phyloP scores from a whole-genome alignment of 2,888 invertebrate species.

The Selenia dentaria region DNA sequence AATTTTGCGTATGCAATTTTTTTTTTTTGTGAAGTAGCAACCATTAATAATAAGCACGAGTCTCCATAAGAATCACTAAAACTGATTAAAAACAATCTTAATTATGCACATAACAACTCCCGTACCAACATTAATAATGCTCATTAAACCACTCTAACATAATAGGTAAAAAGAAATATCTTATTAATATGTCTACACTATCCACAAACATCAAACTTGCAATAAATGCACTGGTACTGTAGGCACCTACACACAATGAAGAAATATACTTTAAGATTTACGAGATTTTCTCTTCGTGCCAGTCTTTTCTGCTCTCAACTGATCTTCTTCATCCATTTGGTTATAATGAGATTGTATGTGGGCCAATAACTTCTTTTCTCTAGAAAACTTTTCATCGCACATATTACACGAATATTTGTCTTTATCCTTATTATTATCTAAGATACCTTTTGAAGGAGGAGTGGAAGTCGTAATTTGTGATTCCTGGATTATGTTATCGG shows the following conservation, averaged over 20 bases:
- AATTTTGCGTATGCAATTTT: too few species aligned
- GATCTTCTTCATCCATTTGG: conserved; percentile 70
- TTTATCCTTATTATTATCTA: conserved; percentile 41
- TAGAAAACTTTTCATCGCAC: conserved; percentile 65
- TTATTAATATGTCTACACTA: conserved; percentile 4
- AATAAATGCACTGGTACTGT: conserved; percentile 24
- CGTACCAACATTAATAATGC: too few species aligned
- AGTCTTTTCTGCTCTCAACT: conserved; percentile 42
- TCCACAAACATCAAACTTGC: neutral
- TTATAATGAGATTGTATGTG: conserved; percentile 74
- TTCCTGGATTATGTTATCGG: conserved; percentile 73
- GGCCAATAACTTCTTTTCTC: conserved; percentile 70
- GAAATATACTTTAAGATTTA: conserved; percentile 33
- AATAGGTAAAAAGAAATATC: too few species aligned
- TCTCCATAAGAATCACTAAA: neutral
- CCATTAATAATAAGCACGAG: too few species aligned
- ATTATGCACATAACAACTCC: too few species aligned
- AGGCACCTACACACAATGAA: neutral
- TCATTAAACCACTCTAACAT: too few species aligned
- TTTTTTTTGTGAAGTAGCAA: too few species aligned
- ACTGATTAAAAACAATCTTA: neutral
- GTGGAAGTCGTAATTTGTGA: conserved; percentile 75
- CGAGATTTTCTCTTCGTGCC: conserved; percentile 38
- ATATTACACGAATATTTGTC: conserved; percentile 68
- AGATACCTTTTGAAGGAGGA: conserved; percentile 35